A percentile compares a stretch with the other conserved stretches of the same genome.
phyloP scores from a whole-genome alignment of 2,888 invertebrate genomes.

The Rhaphigaster nebulosa region DNA sequence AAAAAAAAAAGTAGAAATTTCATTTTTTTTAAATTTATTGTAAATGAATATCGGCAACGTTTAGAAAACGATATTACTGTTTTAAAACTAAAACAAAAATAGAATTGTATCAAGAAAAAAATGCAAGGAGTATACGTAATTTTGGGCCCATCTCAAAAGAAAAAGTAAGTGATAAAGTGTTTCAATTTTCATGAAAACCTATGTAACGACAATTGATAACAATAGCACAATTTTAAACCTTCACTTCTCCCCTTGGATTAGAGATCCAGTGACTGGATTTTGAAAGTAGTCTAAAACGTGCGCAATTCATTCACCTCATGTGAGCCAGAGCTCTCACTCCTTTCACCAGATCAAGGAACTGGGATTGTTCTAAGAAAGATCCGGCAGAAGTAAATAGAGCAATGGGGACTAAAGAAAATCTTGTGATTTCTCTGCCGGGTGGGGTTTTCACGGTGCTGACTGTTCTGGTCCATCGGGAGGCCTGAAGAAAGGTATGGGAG shows the following conservation, averaged over 20 bases:
- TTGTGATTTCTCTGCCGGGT: conserved; percentile 38
- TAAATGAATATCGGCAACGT: too few relatives aligned
- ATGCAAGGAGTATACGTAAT: too few relatives aligned
- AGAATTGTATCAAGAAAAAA: too few relatives aligned
- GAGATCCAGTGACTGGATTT: background rate
- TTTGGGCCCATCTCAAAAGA: too few relatives aligned
- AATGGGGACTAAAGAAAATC: conserved; percentile 30
- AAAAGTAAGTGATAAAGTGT: too few relatives aligned
- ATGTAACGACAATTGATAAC: background rate
- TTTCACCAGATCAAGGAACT: conserved; percentile 44
- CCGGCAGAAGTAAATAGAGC: conserved; percentile 50
- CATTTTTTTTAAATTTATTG: too few relatives aligned
- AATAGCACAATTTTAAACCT: background rate
- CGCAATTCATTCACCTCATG: conserved; percentile 18
- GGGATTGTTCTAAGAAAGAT: conserved; percentile 55
- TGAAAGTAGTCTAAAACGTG: background rate
- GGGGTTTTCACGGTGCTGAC: conserved; percentile 50
- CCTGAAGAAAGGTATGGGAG: conserved; percentile 51
- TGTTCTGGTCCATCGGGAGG: conserved; percentile 21
- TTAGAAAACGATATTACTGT: too few relatives aligned
- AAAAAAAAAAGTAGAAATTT: too few relatives aligned
- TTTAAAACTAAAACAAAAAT: too few relatives aligned
- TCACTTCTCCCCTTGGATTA: background rate
- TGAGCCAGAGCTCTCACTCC: conserved; percentile 7
- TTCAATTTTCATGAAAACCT: background rate